Evolutionary conservation across 2,113 vertebrate genomes (phyloP).

Genomic region (Tragelaphus imberbis): DNA sequence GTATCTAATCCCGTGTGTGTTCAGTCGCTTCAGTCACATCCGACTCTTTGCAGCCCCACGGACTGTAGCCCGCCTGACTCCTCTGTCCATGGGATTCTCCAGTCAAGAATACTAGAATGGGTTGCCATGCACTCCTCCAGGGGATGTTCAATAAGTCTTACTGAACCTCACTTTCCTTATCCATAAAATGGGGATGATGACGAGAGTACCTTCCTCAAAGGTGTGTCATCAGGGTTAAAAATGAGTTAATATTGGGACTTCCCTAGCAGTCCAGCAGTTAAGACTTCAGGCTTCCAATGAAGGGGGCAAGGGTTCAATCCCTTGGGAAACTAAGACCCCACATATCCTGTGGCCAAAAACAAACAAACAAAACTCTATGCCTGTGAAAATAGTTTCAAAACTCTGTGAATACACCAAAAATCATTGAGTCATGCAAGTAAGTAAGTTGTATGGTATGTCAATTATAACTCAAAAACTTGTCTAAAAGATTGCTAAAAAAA

Average conservation of each 20-base stretch:
- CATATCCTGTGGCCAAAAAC: not conserved
- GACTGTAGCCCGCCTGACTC: not conserved
- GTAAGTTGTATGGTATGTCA: not conserved
- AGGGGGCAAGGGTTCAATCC: not conserved
- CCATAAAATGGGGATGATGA: not conserved
- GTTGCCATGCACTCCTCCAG: not conserved
- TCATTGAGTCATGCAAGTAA: not conserved
- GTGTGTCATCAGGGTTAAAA: not conserved
- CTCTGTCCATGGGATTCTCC: not conserved
- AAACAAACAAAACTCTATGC: not conserved
- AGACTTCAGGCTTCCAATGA: not conserved
- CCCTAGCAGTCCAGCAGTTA: not conserved
- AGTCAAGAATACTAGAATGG: not conserved
- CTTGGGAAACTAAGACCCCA: not conserved
- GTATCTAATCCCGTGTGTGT: not conserved
- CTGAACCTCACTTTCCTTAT: not conserved
- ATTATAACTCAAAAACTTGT: not conserved
- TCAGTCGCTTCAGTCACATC: not conserved
- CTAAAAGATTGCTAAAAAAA: not conserved
- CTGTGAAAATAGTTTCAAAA: not conserved
- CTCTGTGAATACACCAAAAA: not conserved
- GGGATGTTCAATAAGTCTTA: not conserved
- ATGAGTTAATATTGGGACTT: not conserved
- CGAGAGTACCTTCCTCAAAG: not conserved
- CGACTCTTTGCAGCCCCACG: not conserved